Evolutionary conservation across 2,113 vertebrate genomes (phyloP).

Genomic region (Tapirus terrestris): DNA sequence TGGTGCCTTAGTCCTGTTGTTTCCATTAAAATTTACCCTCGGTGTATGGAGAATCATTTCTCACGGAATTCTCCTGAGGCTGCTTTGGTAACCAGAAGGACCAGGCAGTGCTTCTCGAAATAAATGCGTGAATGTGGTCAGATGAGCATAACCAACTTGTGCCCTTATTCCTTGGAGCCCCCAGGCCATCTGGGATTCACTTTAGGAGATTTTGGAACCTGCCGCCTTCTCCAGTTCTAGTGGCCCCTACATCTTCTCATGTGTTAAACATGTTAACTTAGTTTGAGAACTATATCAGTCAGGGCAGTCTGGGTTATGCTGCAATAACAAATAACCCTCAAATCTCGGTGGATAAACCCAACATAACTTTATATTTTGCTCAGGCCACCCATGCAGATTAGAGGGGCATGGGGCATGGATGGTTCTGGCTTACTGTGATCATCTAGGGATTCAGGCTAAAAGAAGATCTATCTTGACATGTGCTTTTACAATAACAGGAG

Average conservation of each 20-base stretch:
- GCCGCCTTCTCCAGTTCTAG: background rate
- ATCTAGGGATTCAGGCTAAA: background rate
- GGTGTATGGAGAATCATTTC: background rate
- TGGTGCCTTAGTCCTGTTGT: background rate
- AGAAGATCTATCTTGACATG: background rate
- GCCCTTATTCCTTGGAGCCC: background rate
- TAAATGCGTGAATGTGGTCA: background rate
- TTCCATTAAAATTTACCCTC: background rate
- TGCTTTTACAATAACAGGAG: background rate
- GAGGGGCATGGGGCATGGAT: accelerated
- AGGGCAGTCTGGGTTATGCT: background rate
- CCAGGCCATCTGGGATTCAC: background rate
- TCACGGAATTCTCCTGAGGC: slow-evolving; percentile 2
- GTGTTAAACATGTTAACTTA: background rate
- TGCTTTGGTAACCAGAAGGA: background rate
- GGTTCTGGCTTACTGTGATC: background rate
- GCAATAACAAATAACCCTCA: background rate
- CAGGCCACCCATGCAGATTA: accelerated
- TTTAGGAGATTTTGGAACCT: background rate
- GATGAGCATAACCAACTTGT: background rate
- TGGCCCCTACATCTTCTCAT: background rate
- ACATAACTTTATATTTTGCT: background rate
- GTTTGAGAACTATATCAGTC: background rate
- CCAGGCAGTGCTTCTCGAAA: background rate
- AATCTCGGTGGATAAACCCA: background rate